A percentile compares a stretch with the other conserved stretches of the same genome.
Conservation (phyloP, 2,888 invertebrate species). For the Ectemnius cavifrons region DNA sequence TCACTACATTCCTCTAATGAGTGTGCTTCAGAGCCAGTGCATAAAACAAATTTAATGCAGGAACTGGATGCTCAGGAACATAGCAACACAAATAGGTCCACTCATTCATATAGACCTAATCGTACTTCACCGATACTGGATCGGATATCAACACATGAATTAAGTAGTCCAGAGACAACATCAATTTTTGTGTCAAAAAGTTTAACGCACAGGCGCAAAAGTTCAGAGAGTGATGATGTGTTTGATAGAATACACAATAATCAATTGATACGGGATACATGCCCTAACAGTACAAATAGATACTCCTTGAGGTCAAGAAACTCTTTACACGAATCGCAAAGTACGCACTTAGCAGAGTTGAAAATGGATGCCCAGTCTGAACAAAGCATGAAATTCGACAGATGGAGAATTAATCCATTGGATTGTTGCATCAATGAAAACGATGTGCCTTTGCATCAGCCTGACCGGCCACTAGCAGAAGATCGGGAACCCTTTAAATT, state of each 20-base stretch:
- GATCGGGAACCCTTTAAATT: constrained; percentile 50
- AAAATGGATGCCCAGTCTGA: constrained; percentile 31
- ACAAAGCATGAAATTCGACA: constrained; percentile 41
- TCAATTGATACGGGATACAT: constrained; percentile 41
- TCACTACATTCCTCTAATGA: constrained; percentile 35
- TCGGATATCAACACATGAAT: constrained; percentile 17
- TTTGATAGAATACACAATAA: constrained; percentile 35
- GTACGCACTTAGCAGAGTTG: constrained; percentile 22
- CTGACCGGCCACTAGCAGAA: constrained; percentile 29
- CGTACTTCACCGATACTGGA: constrained; percentile 33
- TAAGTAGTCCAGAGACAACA: constrained; percentile 35
- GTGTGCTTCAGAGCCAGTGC: constrained; percentile 17
- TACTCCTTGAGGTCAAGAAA: constrained; percentile 30
- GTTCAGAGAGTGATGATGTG: constrained; percentile 37
- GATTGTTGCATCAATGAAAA: constrained; percentile 46
- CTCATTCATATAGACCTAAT: constrained; percentile 30
- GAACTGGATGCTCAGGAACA: constrained; percentile 35
- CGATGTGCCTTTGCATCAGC: constrained; percentile 58
- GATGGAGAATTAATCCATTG: constrained; percentile 57
- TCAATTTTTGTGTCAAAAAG: constrained; percentile 31
- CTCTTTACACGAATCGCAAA: constrained; percentile 37
- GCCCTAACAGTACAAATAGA: constrained; percentile 26
- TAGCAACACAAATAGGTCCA: constrained; percentile 29
- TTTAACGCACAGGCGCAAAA: constrained; percentile 28
- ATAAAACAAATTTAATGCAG: constrained; percentile 28